Conservation (phyloP, 2,888 invertebrate genomes). For the Cerastis rubricosa region DNA sequence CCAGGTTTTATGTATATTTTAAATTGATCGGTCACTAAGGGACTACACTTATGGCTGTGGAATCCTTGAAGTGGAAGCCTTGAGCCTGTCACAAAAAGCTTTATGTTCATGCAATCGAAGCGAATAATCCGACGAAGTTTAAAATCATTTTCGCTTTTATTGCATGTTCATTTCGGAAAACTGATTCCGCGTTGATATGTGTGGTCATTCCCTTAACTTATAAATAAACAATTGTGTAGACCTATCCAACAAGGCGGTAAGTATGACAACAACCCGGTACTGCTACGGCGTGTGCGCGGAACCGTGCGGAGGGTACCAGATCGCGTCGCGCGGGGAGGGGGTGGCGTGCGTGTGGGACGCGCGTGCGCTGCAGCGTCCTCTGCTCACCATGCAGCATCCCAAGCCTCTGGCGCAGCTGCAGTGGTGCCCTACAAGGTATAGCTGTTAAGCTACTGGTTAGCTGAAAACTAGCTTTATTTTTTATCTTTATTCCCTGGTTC, state of each 20-base stretch:
- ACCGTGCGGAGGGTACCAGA: constrained; percentile 94
- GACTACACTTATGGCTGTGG: neutral
- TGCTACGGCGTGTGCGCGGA: constrained; percentile 96
- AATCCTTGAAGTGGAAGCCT: too few species aligned
- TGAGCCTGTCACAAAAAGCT: neutral
- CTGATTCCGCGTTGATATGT: neutral
- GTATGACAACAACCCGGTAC: constrained; percentile 94
- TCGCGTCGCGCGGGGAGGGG: constrained; percentile 96
- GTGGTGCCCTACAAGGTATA: constrained; percentile 95
- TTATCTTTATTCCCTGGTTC: neutral
- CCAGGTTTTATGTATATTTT: neutral
- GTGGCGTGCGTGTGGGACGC: constrained; percentile 97
- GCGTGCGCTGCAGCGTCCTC: constrained; percentile 96
- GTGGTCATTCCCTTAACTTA: neutral
- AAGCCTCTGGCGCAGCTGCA: constrained; percentile 94
- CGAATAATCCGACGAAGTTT: neutral
- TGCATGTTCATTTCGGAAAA: neutral
- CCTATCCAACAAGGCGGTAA: constrained; percentile 92
- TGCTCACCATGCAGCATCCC: constrained; percentile 92
- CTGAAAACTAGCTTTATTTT: neutral
- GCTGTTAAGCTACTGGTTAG: neutral
- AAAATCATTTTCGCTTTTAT: neutral
- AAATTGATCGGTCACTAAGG: neutral
- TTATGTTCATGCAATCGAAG: neutral
- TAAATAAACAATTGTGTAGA: constrained; percentile 86